These are phyloP conservation scores for Chironex yamaguchii DNA, from an alignment of 30 jellyfish, hydroid and myxozoan genomes.

Conservation along the genomic window DNA sequence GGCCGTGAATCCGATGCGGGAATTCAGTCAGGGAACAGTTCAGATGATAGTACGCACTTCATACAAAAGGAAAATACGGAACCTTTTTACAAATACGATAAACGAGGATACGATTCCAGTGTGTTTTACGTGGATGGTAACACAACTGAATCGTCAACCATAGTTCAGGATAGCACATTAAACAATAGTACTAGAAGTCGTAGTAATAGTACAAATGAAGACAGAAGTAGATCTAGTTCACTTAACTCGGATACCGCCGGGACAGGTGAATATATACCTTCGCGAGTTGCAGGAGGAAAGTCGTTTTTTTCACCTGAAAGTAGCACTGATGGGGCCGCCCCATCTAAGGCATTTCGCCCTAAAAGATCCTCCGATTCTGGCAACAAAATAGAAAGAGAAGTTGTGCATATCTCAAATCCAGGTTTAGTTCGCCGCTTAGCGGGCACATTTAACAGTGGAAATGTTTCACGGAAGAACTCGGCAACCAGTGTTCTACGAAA, in stretches of 20 bases:
- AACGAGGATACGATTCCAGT: constrained; percentile 64
- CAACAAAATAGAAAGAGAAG: constrained; percentile 61
- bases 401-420: constrained; percentile 69
- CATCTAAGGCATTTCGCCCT: constrained; percentile 1
- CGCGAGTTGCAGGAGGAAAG: constrained; percentile 17
- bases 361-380: constrained; percentile 28
- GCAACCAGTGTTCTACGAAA: constrained; percentile 87
- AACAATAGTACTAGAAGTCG: not conserved
- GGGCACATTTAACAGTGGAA: constrained; percentile 31
- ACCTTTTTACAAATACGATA: constrained; percentile 40
- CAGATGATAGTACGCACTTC: constrained; percentile 86
- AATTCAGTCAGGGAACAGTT: constrained; percentile 73
- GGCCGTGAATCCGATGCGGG: not conserved
- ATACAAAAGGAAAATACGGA: constrained; percentile 61
- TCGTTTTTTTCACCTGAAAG: constrained; percentile 14
- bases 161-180: not conserved
- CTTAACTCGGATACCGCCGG: constrained; percentile 51
- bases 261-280: constrained; percentile 32
- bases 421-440: constrained; percentile 73
- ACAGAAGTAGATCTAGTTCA: constrained; percentile 13
- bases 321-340: not conserved
- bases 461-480: constrained; percentile 66
- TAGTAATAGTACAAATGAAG: constrained; percentile 13
- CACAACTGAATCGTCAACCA: not conserved
- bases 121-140: constrained; percentile 49